A percentile compares a stretch with the other conserved stretches of the same genome.
These are phyloP conservation scores for Sialia sialis DNA, from an alignment of 2,113 vertebrate species.

Conservation along the genomic window DNA sequence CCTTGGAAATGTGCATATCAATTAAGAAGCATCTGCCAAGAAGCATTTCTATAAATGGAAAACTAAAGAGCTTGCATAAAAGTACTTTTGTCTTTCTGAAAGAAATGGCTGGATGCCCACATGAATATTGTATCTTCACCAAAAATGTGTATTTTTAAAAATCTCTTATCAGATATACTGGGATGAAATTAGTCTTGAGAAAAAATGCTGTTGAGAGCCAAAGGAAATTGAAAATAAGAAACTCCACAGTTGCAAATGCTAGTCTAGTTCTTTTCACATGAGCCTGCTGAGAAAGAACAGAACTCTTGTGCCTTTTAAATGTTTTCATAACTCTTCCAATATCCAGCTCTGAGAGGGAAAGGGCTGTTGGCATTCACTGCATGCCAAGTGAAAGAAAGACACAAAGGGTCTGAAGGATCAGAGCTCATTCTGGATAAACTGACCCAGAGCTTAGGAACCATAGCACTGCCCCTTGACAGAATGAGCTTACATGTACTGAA, in stretches of 20 bases:
- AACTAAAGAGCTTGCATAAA: constrained; percentile 21
- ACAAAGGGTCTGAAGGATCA: not conserved
- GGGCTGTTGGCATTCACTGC: not conserved
- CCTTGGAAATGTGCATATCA: constrained; percentile 62
- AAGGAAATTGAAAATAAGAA: not conserved
- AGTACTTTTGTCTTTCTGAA: constrained; percentile 30
- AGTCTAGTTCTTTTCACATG: not conserved
- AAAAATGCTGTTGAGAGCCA: constrained; percentile 2
- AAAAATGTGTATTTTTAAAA: constrained; percentile 17
- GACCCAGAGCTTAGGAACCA: not conserved
- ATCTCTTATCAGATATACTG: constrained; percentile 40
- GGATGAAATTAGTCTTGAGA: constrained; percentile 36
- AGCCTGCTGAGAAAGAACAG: not conserved
- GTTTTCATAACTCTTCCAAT: not conserved
- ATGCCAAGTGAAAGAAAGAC: not conserved
- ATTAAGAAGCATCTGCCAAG: constrained; percentile 59
- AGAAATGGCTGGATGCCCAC: constrained; percentile 38
- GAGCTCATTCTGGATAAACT: not conserved
- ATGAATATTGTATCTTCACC: constrained; percentile 22
- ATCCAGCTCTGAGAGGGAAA: not conserved
- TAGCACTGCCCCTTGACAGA: not conserved
- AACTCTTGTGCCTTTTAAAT: not conserved
- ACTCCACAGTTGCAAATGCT: not conserved
- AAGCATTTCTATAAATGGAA: constrained; percentile 45
- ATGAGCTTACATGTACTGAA: not conserved